A percentile compares a stretch with the other conserved stretches of the same genome.
These are phyloP conservation scores for Tuberolachnus salignus DNA, from an alignment of 2,888 invertebrate genomes.

Conservation along the genomic window DNA sequence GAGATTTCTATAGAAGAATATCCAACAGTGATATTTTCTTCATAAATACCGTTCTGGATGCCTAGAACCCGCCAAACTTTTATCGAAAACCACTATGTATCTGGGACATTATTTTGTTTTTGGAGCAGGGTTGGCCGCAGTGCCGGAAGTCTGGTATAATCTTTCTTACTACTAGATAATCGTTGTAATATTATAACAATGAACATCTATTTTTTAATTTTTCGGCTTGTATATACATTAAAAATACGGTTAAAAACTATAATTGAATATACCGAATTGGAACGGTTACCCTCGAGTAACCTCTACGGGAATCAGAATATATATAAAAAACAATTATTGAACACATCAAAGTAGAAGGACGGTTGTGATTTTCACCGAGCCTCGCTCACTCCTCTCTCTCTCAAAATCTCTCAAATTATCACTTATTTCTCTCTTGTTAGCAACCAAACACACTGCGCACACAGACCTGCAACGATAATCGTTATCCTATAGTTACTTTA, in stretches of 20 bases:
- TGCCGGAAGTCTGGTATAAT: too few species aligned
- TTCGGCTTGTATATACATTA: background rate
- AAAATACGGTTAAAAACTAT: background rate
- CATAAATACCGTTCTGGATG: too few species aligned
- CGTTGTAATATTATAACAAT: too few species aligned
- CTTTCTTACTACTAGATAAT: too few species aligned
- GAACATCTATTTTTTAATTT: background rate
- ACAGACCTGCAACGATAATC: slow-evolving; percentile 43
- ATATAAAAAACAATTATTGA: slow-evolving; percentile 31
- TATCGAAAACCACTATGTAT: too few species aligned
- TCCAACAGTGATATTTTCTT: too few species aligned
- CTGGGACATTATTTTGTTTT: too few species aligned
- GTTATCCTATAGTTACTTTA: slow-evolving; percentile 40
- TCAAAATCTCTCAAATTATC: too few species aligned
- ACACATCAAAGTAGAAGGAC: slow-evolving; percentile 46
- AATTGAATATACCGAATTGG: background rate
- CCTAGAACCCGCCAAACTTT: too few species aligned
- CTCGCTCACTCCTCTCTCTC: background rate
- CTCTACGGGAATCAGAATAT: background rate
- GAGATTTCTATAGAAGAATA: too few species aligned
- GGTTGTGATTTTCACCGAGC: slow-evolving; percentile 35
- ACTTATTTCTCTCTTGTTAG: background rate
- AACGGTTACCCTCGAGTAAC: slow-evolving; percentile 6
- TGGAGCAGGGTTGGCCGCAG: too few species aligned
- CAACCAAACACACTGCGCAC: slow-evolving; percentile 28